Evolutionary conservation across 2,888 invertebrate species (phyloP).

Genomic region (Charanyca ferruginea): DNA sequence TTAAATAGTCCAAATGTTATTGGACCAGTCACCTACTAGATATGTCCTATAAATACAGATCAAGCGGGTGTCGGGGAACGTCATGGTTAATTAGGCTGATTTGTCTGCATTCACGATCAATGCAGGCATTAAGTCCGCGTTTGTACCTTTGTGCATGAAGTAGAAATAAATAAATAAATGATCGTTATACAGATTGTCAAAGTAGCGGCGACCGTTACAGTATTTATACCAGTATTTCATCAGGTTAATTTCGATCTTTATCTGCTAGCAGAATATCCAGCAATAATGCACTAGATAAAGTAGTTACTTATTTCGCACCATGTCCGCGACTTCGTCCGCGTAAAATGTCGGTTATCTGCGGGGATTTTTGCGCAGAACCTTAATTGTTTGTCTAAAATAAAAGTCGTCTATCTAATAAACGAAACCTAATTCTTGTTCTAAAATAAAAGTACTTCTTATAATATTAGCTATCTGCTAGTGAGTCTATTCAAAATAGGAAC

Average conservation of each 20-base stretch:
- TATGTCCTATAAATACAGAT: constrained; percentile 2
- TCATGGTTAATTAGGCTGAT: constrained; percentile 7
- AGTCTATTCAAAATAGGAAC: no score
- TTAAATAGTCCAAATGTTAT: not conserved
- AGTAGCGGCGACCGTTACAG: constrained; percentile 7
- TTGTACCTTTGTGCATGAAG: no score
- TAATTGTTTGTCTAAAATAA: no score
- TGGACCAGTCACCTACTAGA: not conserved
- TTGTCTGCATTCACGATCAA: constrained; percentile 6
- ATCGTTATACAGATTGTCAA: constrained; percentile 8
- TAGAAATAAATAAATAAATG: no score
- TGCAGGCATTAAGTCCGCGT: no score
- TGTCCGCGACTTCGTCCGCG: no score
- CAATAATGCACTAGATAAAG: not conserved
- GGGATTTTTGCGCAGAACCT: no score
- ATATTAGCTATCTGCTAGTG: no score
- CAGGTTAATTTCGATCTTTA: not conserved
- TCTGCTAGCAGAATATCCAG: not conserved
- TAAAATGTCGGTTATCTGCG: no score
- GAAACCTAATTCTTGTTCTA: no score
- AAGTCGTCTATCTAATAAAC: no score
- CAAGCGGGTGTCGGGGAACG: not conserved
- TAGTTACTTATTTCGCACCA: not conserved
- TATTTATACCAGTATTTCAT: not conserved
- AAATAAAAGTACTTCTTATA: no score